phyloP scores from a whole-genome alignment of 2,888 invertebrate species.

The Laspeyria flexula region DNA sequence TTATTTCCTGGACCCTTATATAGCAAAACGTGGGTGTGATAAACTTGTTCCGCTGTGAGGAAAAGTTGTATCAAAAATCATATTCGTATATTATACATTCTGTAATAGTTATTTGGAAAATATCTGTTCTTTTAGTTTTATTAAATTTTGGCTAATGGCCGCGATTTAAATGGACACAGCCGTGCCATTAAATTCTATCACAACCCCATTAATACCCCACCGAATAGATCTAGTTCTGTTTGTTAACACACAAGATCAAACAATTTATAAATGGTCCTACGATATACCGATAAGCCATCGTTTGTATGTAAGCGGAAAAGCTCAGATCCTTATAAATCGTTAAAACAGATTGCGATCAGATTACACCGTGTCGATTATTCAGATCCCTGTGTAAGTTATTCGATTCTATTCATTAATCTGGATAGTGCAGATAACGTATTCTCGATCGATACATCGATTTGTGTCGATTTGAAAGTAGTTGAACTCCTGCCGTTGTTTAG shows the following conservation, averaged over 20 bases:
- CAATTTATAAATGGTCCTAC: slow-evolving; percentile 41
- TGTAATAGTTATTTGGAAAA: too few relatives aligned
- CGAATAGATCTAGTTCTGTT: slow-evolving; percentile 34
- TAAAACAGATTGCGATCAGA: slow-evolving; percentile 77
- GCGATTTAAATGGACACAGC: too few relatives aligned
- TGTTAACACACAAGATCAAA: slow-evolving; percentile 39
- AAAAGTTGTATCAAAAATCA: too few relatives aligned
- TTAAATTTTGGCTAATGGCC: too few relatives aligned
- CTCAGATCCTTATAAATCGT: slow-evolving; percentile 80
- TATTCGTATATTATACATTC: too few relatives aligned
- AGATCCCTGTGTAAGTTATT: slow-evolving; percentile 80
- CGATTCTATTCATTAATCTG: slow-evolving; percentile 81
- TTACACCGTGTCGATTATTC: slow-evolving; percentile 83
- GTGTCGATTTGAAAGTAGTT: slow-evolving; percentile 65
- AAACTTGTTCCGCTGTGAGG: too few relatives aligned
- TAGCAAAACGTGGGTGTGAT: too few relatives aligned
- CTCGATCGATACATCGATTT: slow-evolving; percentile 72
- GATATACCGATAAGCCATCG: slow-evolving; percentile 40
- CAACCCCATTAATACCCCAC: slow-evolving; percentile 8
- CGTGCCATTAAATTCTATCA: too few relatives aligned
- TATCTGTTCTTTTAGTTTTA: too few relatives aligned
- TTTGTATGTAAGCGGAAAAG: slow-evolving; percentile 64
- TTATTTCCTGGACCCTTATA: too few relatives aligned
- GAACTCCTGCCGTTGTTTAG: slow-evolving; percentile 56
- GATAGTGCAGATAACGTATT: slow-evolving; percentile 74